Evolutionary conservation across 2,888 invertebrate species (phyloP), one percentile per base, ranked within the genome.

Genomic region (Luperina testacea): DNA sequence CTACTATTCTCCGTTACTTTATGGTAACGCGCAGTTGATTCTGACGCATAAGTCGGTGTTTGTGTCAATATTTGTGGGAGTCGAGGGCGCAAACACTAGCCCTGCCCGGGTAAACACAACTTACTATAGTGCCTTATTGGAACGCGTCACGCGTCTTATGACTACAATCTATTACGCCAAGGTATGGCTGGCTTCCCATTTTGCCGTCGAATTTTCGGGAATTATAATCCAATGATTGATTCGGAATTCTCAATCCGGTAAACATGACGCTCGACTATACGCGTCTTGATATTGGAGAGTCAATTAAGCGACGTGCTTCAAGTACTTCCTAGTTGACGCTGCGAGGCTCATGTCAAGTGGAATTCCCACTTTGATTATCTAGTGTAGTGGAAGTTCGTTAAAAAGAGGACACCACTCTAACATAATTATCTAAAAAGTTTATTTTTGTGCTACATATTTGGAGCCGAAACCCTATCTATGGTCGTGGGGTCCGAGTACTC

Each of bases 21-120:
- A 77, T 71, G 83, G 83, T 86, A 77, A 72, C 65, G 87, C 89
- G 90, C 90, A 91, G 91, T 93, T 90, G 91, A 92, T 91, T 91
- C 90, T 88, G 89, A 87, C 90, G 90, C 92, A 91, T 92, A 91
- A 91, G 92, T 91, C 89, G 90, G 89, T 91, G 92, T 93, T 93
- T 91, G 90, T 90, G 94, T 94, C 94, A 95, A 95, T 95, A 95
- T 95, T 95, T 93, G 94, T 88, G 89, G 85, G 91, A 87, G 90
- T 90, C 87, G 90, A 89, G 88, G 78, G 53, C 79, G 86, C 90
- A 92, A 90, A 92, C 90, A 92, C 72, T 75, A 81, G 84, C 81
- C 87, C 85, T 76, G 86, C 89, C 83, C 81, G 80, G 77, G 90
- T 85, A 94, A 94, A 95, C 94, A 94, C 87, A 80, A 76, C 90